phyloP scores from a whole-genome alignment of 2,888 invertebrate species.

The Nineta flava region DNA sequence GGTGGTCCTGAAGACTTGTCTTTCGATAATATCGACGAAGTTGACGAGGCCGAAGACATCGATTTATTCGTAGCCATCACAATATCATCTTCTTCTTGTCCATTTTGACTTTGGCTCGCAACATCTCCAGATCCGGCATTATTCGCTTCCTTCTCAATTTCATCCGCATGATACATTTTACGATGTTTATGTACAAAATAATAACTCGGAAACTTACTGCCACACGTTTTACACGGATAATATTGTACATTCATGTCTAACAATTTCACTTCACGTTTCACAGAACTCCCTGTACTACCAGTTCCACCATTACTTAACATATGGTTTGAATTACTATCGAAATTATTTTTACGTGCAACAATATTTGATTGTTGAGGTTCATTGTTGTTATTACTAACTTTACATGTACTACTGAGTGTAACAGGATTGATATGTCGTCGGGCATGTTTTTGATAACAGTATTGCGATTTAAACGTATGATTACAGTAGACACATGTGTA shows the following conservation, averaged over 20 bases:
- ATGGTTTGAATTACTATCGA: constrained; percentile 11
- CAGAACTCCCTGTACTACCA: constrained; percentile 18
- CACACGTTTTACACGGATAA: constrained; percentile 86
- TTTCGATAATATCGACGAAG: not conserved
- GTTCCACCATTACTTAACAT: constrained; percentile 16
- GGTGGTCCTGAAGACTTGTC: not conserved
- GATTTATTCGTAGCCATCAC: not conserved
- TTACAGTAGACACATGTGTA: constrained; percentile 62
- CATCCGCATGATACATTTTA: constrained; percentile 66
- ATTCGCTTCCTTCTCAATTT: constrained; percentile 25
- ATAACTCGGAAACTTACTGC: constrained; percentile 82
- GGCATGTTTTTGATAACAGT: constrained; percentile 72
- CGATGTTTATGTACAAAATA: constrained; percentile 88
- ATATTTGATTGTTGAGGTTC: not conserved
- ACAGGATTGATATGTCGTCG: constrained; percentile 49
- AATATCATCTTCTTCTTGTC: not conserved
- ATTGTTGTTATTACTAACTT: not conserved
- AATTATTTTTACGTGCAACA: constrained; percentile 17
- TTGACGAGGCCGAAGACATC: not conserved
- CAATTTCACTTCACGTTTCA: constrained; percentile 41
- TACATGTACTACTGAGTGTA: constrained; percentile 23
- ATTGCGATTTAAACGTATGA: constrained; percentile 68
- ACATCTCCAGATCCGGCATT: constrained; percentile 16
- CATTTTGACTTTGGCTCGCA: not conserved
- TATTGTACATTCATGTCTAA: constrained; percentile 72